Conservation (phyloP, 2,797 vertebrate genomes). For the Iguana delicatissima region DNA sequence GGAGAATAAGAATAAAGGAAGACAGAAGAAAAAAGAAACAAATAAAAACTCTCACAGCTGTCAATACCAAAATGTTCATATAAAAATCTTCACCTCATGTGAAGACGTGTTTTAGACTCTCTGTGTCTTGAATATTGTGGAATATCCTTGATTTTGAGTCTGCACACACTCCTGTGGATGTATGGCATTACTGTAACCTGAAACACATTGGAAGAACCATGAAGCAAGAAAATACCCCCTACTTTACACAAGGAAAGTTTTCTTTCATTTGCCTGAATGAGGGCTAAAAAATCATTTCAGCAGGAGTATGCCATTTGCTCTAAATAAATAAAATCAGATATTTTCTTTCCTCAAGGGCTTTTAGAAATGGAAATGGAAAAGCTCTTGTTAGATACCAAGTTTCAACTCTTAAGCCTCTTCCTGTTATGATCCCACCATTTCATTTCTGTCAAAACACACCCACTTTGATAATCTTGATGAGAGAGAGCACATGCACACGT, state of each 20-base stretch:
- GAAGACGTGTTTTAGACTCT: too few species aligned
- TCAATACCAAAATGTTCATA: too few species aligned
- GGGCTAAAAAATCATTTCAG: background rate
- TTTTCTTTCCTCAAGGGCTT: slow-evolving; percentile 22
- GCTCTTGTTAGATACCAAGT: slow-evolving; percentile 6
- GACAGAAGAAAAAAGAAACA: too few species aligned
- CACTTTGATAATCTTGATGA: slow-evolving; percentile 37
- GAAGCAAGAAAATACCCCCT: too few species aligned
- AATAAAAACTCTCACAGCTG: too few species aligned
- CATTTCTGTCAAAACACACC: slow-evolving; percentile 34
- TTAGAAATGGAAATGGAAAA: slow-evolving; percentile 38
- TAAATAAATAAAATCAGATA: background rate
- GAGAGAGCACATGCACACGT: slow-evolving; percentile 33
- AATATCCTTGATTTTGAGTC: too few species aligned
- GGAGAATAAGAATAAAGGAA: too few species aligned
- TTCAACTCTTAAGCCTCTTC: background rate
- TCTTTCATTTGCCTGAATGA: background rate
- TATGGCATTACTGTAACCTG: too few species aligned
- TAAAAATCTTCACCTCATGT: too few species aligned
- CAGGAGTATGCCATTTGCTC: background rate
- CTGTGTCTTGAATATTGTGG: too few species aligned
- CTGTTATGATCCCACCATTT: background rate
- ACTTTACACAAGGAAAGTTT: background rate
- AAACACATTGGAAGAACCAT: too few species aligned
- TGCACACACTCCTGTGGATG: too few species aligned